Base-by-base conservation (phyloP, 2,797 vertebrate species). In the Enteromius mattozi region DNA sequence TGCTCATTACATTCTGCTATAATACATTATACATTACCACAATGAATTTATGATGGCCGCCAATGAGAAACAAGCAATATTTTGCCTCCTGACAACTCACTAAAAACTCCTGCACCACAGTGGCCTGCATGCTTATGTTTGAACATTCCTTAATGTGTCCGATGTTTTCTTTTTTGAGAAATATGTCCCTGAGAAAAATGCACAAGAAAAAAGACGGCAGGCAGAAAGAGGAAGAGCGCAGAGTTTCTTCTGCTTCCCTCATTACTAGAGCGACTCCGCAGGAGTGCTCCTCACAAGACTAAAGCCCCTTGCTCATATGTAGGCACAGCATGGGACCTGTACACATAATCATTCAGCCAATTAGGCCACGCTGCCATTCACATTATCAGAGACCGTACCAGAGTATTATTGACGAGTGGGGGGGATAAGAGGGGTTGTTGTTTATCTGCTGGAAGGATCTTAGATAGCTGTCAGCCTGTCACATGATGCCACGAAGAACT, bases 251-350 rank as follows among this genome's bases (percentile, higher is more conserved):
- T 6, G 10, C 21, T 80, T 75, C 3, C 30, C n/a, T 80, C 63
- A 81, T 77, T 69, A 81, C 61, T 59, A 3, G 9, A 65, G 78
- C 19, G 37, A 75, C 47, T 49, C 76, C 54, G 54, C 35, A 82
- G 27, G 56, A 72, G 9, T 27, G n/a, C 30, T 12, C 33, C 45
- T 33, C 77, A 81, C 4, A 69, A 47, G 51, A 45, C 51, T 65
- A 54, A 88, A 85, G 61, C 63, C 79, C 30, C 33, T 78, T 24
- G n/a, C 37, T 81, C 70, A 88, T 86, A 89, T 85, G 80, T 54
- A 61, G 30, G 59, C 78, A 56, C 86, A 86, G 78, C 76, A 83
- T 63, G 81, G 65, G 72, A 72, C 40, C 40, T 85, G n/a, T 14
- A 74, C 49, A 4, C 66, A 77, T 68, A 78, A 84, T 51, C 66